A percentile compares a stretch with the other conserved stretches of the same genome.
Evolutionary conservation across 2,888 invertebrate species (phyloP).

Genomic region (Tiliacea aurago): DNA sequence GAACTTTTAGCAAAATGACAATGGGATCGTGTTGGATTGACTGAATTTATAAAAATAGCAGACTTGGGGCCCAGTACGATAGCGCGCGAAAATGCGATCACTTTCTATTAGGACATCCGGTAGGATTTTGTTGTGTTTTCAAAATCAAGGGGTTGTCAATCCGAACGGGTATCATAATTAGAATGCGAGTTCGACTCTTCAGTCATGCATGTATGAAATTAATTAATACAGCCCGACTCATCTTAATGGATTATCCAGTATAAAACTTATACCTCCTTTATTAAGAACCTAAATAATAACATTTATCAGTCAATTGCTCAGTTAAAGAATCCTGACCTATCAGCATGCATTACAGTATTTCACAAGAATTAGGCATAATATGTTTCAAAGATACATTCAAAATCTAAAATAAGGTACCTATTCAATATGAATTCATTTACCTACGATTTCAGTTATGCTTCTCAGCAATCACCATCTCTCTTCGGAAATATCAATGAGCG

Average conservation of each 20-base stretch:
- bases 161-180: background rate
- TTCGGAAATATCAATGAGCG: background rate
- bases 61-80: too few relatives aligned
- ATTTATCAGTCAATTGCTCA: background rate
- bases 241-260: background rate
- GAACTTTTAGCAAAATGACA: too few relatives aligned
- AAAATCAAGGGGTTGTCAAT: background rate
- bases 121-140: background rate
- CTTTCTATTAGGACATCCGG: too few relatives aligned
- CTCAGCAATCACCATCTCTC: background rate
- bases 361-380: background rate
- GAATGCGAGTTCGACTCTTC: background rate
- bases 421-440: background rate
- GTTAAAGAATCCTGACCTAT: background rate
- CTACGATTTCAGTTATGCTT: background rate
- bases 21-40: too few relatives aligned
- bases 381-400: background rate
- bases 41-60: too few relatives aligned
- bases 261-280: background rate
- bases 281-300: background rate
- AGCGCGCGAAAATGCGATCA: too few relatives aligned
- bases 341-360: background rate
- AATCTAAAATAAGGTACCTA: background rate
- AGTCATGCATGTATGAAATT: background rate
- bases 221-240: background rate